phyloP scores from a whole-genome alignment of 1,140 invertebrate genomes.

The Pogonomyrmex californicus region DNA sequence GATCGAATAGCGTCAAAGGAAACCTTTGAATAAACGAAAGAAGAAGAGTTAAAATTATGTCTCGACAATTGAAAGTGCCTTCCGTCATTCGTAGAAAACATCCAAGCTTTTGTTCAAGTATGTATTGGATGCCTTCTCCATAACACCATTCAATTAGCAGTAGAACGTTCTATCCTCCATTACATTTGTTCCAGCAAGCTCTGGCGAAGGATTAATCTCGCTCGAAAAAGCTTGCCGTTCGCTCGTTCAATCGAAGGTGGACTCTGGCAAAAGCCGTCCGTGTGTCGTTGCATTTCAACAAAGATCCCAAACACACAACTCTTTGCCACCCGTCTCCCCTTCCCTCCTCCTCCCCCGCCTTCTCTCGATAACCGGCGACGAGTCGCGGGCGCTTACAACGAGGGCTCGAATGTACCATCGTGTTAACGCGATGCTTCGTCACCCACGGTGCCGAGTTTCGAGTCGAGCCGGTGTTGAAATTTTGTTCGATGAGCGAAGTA shows the following conservation, averaged over 20 bases:
- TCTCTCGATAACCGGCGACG: slow-evolving; percentile 50
- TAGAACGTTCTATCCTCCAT: slow-evolving; percentile 44
- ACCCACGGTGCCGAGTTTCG: slow-evolving; percentile 72
- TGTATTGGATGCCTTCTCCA: slow-evolving; percentile 42
- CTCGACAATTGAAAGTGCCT: slow-evolving; percentile 31
- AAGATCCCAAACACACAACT: slow-evolving; percentile 54
- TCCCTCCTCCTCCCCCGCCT: background rate
- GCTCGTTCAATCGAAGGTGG: slow-evolving; percentile 47
- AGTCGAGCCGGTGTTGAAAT: slow-evolving; percentile 76
- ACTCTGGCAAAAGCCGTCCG: slow-evolving; percentile 24
- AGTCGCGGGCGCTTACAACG: slow-evolving; percentile 58
- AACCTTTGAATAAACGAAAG: background rate
- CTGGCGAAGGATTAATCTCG: slow-evolving; percentile 57
- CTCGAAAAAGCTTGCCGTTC: slow-evolving; percentile 37
- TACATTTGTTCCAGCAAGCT: slow-evolving; percentile 48
- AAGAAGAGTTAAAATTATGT: slow-evolving; percentile 19
- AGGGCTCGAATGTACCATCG: slow-evolving; percentile 67
- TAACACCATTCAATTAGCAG: slow-evolving; percentile 64
- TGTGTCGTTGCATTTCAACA: slow-evolving; percentile 48
- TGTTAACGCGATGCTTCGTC: slow-evolving; percentile 77
- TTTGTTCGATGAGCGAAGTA: slow-evolving; percentile 78
- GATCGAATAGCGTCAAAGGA: background rate
- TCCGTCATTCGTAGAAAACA: slow-evolving; percentile 27
- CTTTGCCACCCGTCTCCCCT: background rate
- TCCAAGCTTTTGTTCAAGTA: slow-evolving; percentile 31